These are phyloP conservation scores for Heteronetta atricapilla DNA, from an alignment of 2,113 vertebrate genomes.

Conservation along the genomic window DNA sequence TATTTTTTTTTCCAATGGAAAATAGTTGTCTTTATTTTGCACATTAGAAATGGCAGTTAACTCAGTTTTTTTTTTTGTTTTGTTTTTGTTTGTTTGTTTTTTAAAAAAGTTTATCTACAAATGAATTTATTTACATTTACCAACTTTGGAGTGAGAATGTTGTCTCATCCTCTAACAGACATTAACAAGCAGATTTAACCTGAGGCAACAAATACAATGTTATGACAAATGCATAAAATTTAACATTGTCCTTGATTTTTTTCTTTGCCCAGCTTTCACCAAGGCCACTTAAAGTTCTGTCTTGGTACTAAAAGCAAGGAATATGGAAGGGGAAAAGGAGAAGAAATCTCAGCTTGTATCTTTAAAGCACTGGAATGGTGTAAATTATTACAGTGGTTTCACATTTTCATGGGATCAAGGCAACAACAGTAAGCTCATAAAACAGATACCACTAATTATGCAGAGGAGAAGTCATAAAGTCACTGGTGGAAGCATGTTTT, in stretches of 20 bases:
- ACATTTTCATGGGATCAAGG: constrained; percentile 83
- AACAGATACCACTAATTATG: constrained; percentile 89
- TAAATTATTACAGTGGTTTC: constrained; percentile 85
- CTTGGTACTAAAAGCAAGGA: neutral
- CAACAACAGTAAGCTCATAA: constrained; percentile 86
- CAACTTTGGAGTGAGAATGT: neutral
- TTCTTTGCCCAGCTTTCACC: neutral
- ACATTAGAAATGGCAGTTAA: neutral
- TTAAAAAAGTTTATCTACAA: neutral
- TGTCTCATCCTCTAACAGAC: neutral
- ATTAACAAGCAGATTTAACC: neutral
- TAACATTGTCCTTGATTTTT: neutral
- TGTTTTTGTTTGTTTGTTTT: too few relatives aligned
- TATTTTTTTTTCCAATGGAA: neutral
- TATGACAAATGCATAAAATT: constrained; percentile 23
- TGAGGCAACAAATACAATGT: neutral
- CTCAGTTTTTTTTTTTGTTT: neutral
- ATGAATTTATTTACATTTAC: neutral
- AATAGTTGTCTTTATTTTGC: neutral
- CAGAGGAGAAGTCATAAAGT: constrained; percentile 85
- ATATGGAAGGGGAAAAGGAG: neutral
- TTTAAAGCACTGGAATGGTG: constrained; percentile 76
- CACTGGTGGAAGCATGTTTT: constrained; percentile 82
- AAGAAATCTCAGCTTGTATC: constrained; percentile 60
- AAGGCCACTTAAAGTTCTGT: neutral